Percentiles rank a stretch among this genome's conserved stretches.
These are phyloP conservation scores for Microchrysa polita DNA, from an alignment of 2,888 invertebrate species.

Conservation along the genomic window DNA sequence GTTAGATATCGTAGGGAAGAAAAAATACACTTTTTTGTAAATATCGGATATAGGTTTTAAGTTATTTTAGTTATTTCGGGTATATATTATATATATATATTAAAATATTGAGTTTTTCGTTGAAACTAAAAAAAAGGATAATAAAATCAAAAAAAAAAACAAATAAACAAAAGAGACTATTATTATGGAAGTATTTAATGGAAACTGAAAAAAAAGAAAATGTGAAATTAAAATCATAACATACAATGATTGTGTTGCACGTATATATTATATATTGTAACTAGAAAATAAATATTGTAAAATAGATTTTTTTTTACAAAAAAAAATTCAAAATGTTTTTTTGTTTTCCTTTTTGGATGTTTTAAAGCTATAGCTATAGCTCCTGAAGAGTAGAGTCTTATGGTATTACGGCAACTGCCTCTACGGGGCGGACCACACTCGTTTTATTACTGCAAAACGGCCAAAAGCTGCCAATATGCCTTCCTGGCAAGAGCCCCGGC, in stretches of 20 bases:
- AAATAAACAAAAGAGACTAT: slow-evolving; percentile 21
- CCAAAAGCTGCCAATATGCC: too few relatives aligned
- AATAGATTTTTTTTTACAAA: slow-evolving; percentile 40
- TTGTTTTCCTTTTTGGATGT: too few relatives aligned
- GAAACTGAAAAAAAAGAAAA: slow-evolving; percentile 16
- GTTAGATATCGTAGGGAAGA: slow-evolving; percentile 30
- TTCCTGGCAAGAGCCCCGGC: too few relatives aligned
- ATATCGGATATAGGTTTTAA: too few relatives aligned
- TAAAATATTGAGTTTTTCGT: slow-evolving; percentile 34
- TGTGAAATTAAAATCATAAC: slow-evolving; percentile 14
- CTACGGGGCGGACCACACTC: too few relatives aligned
- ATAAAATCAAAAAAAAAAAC: too few relatives aligned
- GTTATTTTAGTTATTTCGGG: neutral
- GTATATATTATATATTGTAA: slow-evolving; percentile 26
- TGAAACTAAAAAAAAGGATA: slow-evolving; percentile 12
- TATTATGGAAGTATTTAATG: slow-evolving; percentile 35
- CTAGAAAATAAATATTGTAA: slow-evolving; percentile 38
- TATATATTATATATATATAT: slow-evolving; percentile 39
- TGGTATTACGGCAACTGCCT: too few relatives aligned
- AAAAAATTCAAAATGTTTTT: neutral
- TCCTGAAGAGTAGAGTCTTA: too few relatives aligned
- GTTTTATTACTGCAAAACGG: too few relatives aligned
- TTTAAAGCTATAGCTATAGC: too few relatives aligned
- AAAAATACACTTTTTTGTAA: slow-evolving; percentile 24
- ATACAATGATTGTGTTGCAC: slow-evolving; percentile 40